These are phyloP conservation scores for Acanthurus tractus DNA, from an alignment of 2,797 vertebrate genomes.

Conservation along the genomic window DNA sequence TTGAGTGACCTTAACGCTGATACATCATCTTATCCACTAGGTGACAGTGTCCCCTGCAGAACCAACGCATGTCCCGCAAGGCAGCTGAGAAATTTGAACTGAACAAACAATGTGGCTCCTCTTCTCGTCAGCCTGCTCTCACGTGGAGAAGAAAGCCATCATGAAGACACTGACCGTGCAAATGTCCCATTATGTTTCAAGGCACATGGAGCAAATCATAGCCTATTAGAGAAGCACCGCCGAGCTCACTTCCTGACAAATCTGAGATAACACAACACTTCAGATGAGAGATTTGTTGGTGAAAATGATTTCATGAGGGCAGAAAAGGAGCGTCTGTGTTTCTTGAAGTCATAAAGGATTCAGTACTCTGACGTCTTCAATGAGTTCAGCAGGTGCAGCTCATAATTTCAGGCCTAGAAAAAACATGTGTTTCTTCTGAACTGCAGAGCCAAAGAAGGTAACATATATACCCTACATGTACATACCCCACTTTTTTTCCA, in stretches of 20 bases:
- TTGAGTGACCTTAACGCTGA: conserved; percentile 13
- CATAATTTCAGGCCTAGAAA: conserved; percentile 10
- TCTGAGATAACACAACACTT: not conserved
- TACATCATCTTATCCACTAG: conserved; percentile 57
- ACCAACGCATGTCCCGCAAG: not conserved
- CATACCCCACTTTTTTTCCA: not conserved
- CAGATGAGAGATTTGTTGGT: conserved; percentile 9
- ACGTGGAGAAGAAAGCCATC: not conserved
- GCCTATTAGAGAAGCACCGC: conserved; percentile 14
- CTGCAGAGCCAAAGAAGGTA: conserved; percentile 11
- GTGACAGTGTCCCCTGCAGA: conserved; percentile 58
- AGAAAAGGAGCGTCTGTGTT: conserved; percentile 3
- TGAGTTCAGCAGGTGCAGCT: conserved; percentile 26
- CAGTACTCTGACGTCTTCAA: conserved; percentile 16
- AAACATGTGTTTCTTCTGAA: not conserved
- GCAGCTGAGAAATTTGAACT: not conserved
- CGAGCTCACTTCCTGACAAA: not conserved
- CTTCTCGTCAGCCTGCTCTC: not conserved
- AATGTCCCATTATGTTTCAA: conserved; percentile 44
- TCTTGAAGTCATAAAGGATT: conserved; percentile 3
- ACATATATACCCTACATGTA: not conserved
- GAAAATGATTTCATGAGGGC: not conserved
- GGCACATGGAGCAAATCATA: conserved; percentile 64
- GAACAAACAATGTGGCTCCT: not conserved
- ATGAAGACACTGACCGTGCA: conserved; percentile 14